A percentile compares a stretch with the other conserved stretches of the same genome.
Conservation (phyloP, 2,888 invertebrate species). For the Ennomos erosarius region DNA sequence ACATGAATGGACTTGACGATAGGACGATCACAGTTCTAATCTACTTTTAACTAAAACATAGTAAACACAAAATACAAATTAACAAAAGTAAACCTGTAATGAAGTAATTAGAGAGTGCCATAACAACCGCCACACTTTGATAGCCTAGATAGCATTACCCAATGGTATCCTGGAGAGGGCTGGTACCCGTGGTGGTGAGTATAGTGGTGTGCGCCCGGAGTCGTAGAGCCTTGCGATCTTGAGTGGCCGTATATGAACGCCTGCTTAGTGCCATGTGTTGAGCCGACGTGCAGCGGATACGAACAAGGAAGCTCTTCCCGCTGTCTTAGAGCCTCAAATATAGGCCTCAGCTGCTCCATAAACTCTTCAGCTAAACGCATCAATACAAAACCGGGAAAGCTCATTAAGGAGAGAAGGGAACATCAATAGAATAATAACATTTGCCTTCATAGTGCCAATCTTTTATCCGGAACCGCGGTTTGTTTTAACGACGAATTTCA, state of each 20-base stretch:
- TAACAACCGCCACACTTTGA: constrained; percentile 64
- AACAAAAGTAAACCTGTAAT: constrained; percentile 58
- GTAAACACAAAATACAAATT: constrained; percentile 58
- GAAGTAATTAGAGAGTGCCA: constrained; percentile 55
- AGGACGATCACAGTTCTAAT: constrained; percentile 49
- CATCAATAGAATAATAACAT: constrained; percentile 52
- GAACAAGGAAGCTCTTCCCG: constrained; percentile 96
- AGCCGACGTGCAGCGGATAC: constrained; percentile 94
- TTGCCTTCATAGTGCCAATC: constrained; percentile 83
- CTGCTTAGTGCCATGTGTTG: constrained; percentile 86
- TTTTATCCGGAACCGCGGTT: constrained; percentile 60
- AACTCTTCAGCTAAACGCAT: constrained; percentile 94
- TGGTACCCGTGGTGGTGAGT: constrained; percentile 89
- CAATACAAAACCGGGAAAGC: constrained; percentile 79
- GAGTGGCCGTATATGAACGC: constrained; percentile 86
- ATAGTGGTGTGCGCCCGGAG: constrained; percentile 87
- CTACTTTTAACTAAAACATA: constrained; percentile 58
- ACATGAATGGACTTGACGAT: constrained; percentile 60
- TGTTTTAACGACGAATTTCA: constrained; percentile 51
- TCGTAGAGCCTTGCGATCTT: constrained; percentile 87
- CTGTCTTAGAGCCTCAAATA: constrained; percentile 96
- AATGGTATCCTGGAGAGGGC: constrained; percentile 90
- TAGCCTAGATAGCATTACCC: constrained; percentile 87
- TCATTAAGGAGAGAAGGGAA: constrained; percentile 69
- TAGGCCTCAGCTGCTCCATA: constrained; percentile 97